Evolutionary conservation across 1,140 invertebrate species (phyloP).

Genomic region (Colletes gigas): DNA sequence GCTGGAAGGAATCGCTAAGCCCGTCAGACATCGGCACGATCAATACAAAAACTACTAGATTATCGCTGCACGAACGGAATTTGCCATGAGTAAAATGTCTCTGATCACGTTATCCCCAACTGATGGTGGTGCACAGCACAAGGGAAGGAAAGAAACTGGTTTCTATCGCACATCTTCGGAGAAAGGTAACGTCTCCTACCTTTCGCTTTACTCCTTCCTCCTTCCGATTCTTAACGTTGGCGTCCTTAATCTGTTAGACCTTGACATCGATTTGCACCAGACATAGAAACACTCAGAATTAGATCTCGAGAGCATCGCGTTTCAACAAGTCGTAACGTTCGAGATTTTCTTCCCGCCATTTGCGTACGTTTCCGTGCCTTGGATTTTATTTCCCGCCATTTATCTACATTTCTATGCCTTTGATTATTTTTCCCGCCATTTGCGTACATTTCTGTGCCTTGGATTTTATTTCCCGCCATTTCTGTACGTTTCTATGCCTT

Average conservation of each 20-base stretch:
- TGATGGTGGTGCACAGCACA: not conserved
- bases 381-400: too few species aligned
- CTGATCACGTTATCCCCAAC: not conserved
- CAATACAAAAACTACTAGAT: not conserved
- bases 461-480: too few species aligned
- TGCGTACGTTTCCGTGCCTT: too few species aligned
- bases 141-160: conserved; percentile 28
- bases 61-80: not conserved
- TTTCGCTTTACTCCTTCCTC: conserved; percentile 49
- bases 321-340: too few species aligned
- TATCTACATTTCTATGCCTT: too few species aligned
- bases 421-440: too few species aligned
- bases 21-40: not conserved
- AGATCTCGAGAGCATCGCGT: too few species aligned
- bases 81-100: not conserved
- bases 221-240: not conserved
- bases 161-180: conserved; percentile 49
- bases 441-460: too few species aligned
- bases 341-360: too few species aligned
- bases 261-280: not conserved
- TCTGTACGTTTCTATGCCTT: too few species aligned
- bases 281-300: too few species aligned
- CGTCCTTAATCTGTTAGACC: not conserved
- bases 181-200: conserved; percentile 58
- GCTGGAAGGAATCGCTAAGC: too few species aligned